A percentile compares a stretch with the other conserved stretches of the same genome.
Evolutionary conservation across 2,113 vertebrate species (phyloP).

Genomic region (Triplophysa tibetana): DNA sequence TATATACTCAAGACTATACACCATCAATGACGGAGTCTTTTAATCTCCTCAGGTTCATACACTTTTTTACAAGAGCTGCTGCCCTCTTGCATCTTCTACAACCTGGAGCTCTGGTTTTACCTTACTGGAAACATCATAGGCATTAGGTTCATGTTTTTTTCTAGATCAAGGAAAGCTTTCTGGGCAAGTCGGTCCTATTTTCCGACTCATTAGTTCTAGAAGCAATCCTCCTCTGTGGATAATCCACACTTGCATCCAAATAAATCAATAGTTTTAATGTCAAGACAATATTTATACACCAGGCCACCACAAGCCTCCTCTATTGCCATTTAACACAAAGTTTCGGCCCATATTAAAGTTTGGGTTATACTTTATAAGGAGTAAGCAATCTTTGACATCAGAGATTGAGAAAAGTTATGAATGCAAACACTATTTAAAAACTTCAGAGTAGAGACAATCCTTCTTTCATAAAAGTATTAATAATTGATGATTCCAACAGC

Average conservation of each 20-base stretch:
- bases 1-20: background rate
- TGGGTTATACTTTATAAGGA: background rate
- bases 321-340: background rate
- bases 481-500: no score
- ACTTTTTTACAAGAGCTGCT: background rate
- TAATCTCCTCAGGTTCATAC: background rate
- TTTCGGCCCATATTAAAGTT: background rate
- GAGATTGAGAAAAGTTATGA: background rate
- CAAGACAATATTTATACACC: constrained; percentile 51
- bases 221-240: constrained; percentile 38
- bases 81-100: background rate
- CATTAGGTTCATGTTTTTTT: constrained; percentile 11
- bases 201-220: constrained; percentile 51
- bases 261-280: constrained; percentile 52
- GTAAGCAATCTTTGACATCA: background rate
- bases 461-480: background rate
- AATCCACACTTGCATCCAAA: constrained; percentile 40
- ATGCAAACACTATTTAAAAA: background rate
- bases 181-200: constrained; percentile 46
- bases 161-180: constrained; percentile 40
- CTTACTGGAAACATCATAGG: constrained; percentile 40
- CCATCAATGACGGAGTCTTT: background rate
- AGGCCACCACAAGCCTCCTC: background rate
- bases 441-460: background rate
- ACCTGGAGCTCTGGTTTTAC: constrained; percentile 16